Conservation (phyloP, 2,888 invertebrate genomes). For the Mythimna loreyi region DNA sequence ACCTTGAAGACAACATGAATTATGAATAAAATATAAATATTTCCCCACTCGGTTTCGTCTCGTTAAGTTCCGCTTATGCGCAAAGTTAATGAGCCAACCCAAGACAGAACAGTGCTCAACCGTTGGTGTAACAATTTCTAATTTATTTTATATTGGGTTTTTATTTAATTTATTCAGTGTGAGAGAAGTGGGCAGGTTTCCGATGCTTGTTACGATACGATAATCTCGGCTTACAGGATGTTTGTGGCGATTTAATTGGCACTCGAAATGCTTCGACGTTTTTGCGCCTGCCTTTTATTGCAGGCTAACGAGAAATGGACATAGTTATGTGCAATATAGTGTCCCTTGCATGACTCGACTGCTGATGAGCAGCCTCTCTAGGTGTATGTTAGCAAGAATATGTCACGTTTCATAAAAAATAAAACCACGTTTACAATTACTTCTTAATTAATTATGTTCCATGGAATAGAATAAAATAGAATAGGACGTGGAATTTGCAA, state of each 20-base stretch:
- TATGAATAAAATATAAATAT: slow-evolving; percentile 71
- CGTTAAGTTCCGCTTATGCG: slow-evolving; percentile 73
- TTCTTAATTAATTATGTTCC: slow-evolving; percentile 18
- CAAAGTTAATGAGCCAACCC: slow-evolving; percentile 80
- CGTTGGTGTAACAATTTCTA: slow-evolving; percentile 78
- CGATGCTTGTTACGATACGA: slow-evolving; percentile 89
- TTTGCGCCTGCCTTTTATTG: slow-evolving; percentile 83
- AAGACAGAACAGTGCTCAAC: slow-evolving; percentile 69
- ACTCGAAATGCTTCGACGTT: slow-evolving; percentile 84
- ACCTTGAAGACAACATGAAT: slow-evolving; percentile 68
- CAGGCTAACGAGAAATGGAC: slow-evolving; percentile 77
- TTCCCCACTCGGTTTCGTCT: slow-evolving; percentile 66
- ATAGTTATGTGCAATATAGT: slow-evolving; percentile 72
- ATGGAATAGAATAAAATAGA: not conserved
- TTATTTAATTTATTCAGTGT: slow-evolving; percentile 89
- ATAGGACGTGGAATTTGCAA: no score
- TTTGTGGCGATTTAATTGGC: slow-evolving; percentile 89
- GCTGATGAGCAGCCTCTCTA: slow-evolving; percentile 58
- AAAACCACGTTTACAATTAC: slow-evolving; percentile 22
- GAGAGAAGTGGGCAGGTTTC: slow-evolving; percentile 86
- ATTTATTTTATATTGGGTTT: slow-evolving; percentile 88
- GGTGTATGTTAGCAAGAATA: slow-evolving; percentile 40
- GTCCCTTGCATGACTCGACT: slow-evolving; percentile 63
- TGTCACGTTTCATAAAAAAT: slow-evolving; percentile 48
- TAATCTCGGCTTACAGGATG: slow-evolving; percentile 89